Evolutionary conservation across 1,140 invertebrate genomes (phyloP), one percentile per base, ranked within the genome.

Genomic region (Caenorhabditis latens): DNA sequence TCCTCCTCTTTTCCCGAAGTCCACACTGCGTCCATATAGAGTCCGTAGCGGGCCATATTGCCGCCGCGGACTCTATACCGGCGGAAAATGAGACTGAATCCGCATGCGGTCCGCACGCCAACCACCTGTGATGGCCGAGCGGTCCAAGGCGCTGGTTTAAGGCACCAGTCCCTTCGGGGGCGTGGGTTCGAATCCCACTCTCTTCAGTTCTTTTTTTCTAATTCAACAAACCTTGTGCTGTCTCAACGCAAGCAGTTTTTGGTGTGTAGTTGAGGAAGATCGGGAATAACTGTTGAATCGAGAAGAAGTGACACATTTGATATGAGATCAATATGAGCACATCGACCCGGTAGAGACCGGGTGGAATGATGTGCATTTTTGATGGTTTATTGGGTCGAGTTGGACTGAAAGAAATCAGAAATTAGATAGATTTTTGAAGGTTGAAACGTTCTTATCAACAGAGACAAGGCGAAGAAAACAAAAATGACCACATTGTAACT

Each of bases 241-340:
- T 79, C 4, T 58, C 65, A 24, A 83, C 32, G 24, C 86, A 86
- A 14, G 75, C 53, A 0, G 86, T 86, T 48, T 86, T 86, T 48
- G 86, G 86, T 7, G 86, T 86, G 86, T 86, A 86, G 75, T 86
- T 86, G 21, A 86, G 57, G 86, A 86, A 86, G 42, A 86, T 84
- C 4, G 86, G 86, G 57, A 86, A 86, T 4, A 86, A 42, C 32
- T 86, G 86, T 42, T 86, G 86, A 55, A 86, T 86, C 0, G 86
- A 86, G 86, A 86, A 86, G 86, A 86, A 86, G 57, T 86, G 86
- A 42, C 86, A 86, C 86, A 86, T 86, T 86, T 86, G 86, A 50
- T 86, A 86, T 21, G 55, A 83, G 79, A 86, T 40, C 21, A 86
- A 19, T 24, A 86, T 75, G n/a, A 86, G 86, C n/a, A 86, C 61